Evolutionary conservation across 1,140 invertebrate species (phyloP).

Genomic region (Babylonia areolata): DNA sequence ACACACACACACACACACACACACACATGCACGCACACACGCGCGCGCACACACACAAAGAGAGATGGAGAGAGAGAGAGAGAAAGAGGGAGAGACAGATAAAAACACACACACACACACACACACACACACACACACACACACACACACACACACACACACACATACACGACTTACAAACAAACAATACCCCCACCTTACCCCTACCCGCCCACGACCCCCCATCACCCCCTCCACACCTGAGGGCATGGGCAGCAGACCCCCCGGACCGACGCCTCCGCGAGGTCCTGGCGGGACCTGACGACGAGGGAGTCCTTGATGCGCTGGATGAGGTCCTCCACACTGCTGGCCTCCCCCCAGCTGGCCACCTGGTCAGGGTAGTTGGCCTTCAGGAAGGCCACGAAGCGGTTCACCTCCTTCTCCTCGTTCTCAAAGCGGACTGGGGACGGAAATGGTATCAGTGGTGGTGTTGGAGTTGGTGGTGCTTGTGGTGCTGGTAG

Average conservation of each 20-base stretch:
- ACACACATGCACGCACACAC: too few species aligned
- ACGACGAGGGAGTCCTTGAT: conserved; percentile 38
- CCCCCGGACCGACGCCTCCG: neutral
- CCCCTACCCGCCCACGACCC: neutral
- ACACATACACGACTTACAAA: too few species aligned
- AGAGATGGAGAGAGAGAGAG: too few species aligned
- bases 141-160: too few species aligned
- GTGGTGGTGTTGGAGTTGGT: neutral
- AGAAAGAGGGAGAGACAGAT: too few species aligned
- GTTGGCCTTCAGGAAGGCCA: conserved; percentile 45
- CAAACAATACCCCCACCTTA: neutral
- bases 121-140: too few species aligned
- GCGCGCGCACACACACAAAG: too few species aligned
- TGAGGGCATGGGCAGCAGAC: neutral
- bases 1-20: too few species aligned
- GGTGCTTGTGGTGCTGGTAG: neutral
- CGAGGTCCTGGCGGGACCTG: conserved; percentile 24
- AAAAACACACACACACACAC: too few species aligned
- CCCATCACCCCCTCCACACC: neutral
- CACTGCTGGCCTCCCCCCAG: conserved; percentile 38
- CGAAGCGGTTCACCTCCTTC: conserved; percentile 55
- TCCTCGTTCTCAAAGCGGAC: conserved; percentile 64
- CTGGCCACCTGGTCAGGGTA: conserved; percentile 45
- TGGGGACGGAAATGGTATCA: conserved; percentile 42
- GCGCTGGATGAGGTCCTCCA: conserved; percentile 48